A percentile compares a stretch with the other conserved stretches of the same genome.
Evolutionary conservation across 2,888 invertebrate species (phyloP).

Genomic region (Noctua janthe): DNA sequence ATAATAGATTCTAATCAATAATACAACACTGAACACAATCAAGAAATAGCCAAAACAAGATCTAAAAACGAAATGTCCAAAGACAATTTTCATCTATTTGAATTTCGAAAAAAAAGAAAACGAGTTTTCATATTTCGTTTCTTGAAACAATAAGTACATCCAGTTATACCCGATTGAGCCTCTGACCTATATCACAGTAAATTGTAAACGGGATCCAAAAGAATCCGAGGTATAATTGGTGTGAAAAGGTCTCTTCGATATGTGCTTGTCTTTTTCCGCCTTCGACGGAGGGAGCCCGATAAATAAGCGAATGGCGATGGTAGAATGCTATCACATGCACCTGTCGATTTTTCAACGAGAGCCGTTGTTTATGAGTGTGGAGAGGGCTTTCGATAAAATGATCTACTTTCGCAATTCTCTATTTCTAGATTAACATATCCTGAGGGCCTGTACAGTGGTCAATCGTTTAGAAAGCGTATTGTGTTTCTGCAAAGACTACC

Average conservation of each 20-base stretch:
- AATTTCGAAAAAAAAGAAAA: conserved; percentile 1
- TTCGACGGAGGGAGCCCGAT: conserved; percentile 76
- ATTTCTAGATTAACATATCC: too few species aligned
- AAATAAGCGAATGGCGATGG: conserved; percentile 83
- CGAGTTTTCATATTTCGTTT: conserved; percentile 27
- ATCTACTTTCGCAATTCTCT: background rate
- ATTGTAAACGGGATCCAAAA: conserved; percentile 59
- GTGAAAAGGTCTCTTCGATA: conserved; percentile 70
- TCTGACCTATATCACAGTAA: conserved; percentile 61
- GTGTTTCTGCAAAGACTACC: too few species aligned
- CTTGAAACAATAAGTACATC: conserved; percentile 38
- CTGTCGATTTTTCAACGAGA: conserved; percentile 83
- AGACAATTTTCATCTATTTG: background rate
- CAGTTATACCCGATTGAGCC: conserved; percentile 25
- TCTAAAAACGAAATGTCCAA: background rate
- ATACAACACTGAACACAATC: background rate
- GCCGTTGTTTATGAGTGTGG: conserved; percentile 65
- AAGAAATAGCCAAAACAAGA: background rate
- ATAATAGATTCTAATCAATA: background rate
- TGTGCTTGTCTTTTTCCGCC: conserved; percentile 76
- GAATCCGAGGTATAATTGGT: conserved; percentile 75
- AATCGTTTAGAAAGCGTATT: too few species aligned
- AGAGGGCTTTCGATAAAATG: conserved; percentile 63
- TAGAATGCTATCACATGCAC: conserved; percentile 85
- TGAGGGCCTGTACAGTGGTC: too few species aligned